Base-by-base conservation (phyloP, 2,113 vertebrate genomes). In the Sisor rabdophorus region DNA sequence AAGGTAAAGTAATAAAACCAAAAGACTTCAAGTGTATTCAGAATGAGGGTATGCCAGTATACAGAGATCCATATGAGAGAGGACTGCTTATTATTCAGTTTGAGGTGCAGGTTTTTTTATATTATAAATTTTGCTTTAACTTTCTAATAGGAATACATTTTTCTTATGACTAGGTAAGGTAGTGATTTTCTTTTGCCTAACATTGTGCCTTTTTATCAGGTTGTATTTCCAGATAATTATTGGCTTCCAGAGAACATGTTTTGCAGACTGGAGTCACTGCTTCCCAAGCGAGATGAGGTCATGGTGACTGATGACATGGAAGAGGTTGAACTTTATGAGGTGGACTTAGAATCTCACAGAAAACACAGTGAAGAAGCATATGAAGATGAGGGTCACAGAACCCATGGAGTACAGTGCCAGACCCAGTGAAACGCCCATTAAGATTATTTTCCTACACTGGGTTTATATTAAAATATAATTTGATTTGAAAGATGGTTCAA, bases 281-380 rank as follows among this genome's bases (percentile, higher is more conserved):
- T 98, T 53, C 97, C 94, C 1, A 87, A 91, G 0, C 86, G 95
- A 75, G 94, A 97, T 68, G 90, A 94, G 2, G 83, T 94, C 22
- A 91, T 93, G 87, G 11, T 97, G 10, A 88, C 94, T 0, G 97
- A 98, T 0, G 97, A 99, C 75, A 95, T 95, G 95, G 97, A 98
- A 77, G 94, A 96, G 78, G 95, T 94, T 6, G 93, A 96, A 3
- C 93, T 99, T 16, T 85, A 88, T 72, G 95, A 97, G 19, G 93
- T 93, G 24, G 92, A 92, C 26, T 81, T 83, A 4, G 83, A 28
- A 0, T 87, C 92, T 24, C 92, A 94, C 69, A 92, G 86, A 82
- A 87, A 82, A 55, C 86, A 89, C 80, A 91, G 90, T 16, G 44
- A 90, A 30, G 94, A 98, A 78, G 93, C 84, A 0, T 96, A 95